Percentiles rank a stretch among this genome's conserved stretches.
These are phyloP conservation scores for Echiichthys vipera DNA, from an alignment of 2,797 vertebrate species.

Conservation along the genomic window DNA sequence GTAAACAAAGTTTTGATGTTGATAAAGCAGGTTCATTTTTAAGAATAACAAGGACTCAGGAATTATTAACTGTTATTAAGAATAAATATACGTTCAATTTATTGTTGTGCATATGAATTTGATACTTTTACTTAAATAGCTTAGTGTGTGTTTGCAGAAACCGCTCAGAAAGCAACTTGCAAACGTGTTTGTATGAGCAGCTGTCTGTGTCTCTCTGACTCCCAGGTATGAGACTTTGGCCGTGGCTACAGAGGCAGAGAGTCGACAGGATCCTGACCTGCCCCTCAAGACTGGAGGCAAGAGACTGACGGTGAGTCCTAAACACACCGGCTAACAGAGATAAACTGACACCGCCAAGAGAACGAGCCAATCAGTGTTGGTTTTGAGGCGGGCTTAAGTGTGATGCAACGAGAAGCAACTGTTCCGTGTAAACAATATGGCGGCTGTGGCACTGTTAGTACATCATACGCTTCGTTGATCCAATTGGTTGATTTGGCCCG, in stretches of 20 bases:
- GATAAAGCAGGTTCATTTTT: background rate
- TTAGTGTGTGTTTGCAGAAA: background rate
- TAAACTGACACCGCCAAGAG: no score
- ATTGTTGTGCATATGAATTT: background rate
- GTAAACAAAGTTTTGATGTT: background rate
- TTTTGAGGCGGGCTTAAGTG: no score
- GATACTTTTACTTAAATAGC: background rate
- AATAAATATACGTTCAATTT: background rate
- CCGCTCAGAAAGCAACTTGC: background rate
- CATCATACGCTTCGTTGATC: no score
- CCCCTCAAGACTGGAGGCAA: slow-evolving; percentile 91
- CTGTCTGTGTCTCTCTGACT: slow-evolving; percentile 15
- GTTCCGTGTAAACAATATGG: no score
- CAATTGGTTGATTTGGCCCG: no score
- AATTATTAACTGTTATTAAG: background rate
- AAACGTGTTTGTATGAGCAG: slow-evolving; percentile 4
- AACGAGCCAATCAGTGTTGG: no score
- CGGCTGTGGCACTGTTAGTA: no score
- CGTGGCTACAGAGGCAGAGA: slow-evolving; percentile 96
- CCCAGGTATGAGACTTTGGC: slow-evolving; percentile 96
- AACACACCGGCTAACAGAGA: background rate
- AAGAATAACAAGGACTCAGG: no score
- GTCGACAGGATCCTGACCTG: slow-evolving; percentile 88
- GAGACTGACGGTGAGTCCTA: slow-evolving; percentile 86
- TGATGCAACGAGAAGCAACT: no score